Base-by-base conservation (phyloP, 2,888 invertebrate species). In the Chrysolina americana region DNA sequence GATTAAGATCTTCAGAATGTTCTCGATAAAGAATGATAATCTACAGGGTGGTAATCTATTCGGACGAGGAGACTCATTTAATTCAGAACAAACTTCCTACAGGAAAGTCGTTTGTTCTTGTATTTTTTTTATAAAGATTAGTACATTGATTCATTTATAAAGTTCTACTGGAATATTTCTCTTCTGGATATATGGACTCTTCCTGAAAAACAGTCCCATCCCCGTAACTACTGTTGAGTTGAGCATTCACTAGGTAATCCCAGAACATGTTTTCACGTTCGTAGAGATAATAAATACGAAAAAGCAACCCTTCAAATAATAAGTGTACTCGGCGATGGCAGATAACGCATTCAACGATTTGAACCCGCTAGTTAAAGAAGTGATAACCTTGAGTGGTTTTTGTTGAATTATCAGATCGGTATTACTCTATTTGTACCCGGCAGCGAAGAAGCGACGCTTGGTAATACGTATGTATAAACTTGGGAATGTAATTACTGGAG, bases 401-500 rank as follows among this genome's bases (percentile, higher is more conserved):
- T 83, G 84, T 76, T 81, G 74, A 81, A 80, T 83, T 85, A 85
- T 85, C 84, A 84, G 85, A 85, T 85, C 81, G 79, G 83, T 83
- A 83, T 84, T 84, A 85, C 83, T 83, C 82, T 84, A 82, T 83
- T 83, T 82, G 80, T 76, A 80, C 80, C 73, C 65, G 62, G 53
- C 64, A 68, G 64, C 73, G 47, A 44, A 69, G 65, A 64, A 68
- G 70, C 62, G 69, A 63, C 62, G 56, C 79, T 80, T 81, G 81
- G 82, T 85, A 86, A 85, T 86, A 85, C 84, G 85, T 85, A 87
- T 86, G 86, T 86, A 87, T 87, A 87, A 87, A 87, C 86, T 87
- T 87, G 87, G 86, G 84, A 86, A 87, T 86, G 86, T 87, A 87
- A 88, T 87, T 88, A 87, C 87, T 82, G 82, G 86, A 87, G 87